Evolutionary conservation across 2,113 vertebrate genomes (phyloP).

Genomic region (Crotophaga sulcirostris): DNA sequence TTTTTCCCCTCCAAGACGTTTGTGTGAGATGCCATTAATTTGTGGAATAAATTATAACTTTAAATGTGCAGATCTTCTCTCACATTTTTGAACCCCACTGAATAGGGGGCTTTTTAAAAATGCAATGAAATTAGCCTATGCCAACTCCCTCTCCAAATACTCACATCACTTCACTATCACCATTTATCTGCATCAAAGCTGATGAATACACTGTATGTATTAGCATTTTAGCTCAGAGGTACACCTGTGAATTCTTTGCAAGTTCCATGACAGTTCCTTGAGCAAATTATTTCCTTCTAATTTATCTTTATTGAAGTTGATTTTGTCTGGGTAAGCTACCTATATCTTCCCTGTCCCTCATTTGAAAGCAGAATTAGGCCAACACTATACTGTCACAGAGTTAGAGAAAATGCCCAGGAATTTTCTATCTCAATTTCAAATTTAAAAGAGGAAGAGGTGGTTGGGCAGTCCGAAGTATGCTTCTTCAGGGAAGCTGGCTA

Average conservation of each 20-base stretch:
- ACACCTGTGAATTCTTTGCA: not conserved
- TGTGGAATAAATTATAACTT: slow-evolving; percentile 12
- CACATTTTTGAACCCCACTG: not conserved
- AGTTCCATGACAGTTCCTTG: not conserved
- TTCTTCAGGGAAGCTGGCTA: not conserved
- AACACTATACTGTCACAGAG: not conserved
- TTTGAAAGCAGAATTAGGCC: not conserved
- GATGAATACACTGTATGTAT: not conserved
- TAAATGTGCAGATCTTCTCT: not conserved
- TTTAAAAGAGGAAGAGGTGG: not conserved
- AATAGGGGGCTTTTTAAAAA: too few relatives aligned
- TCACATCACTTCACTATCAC: not conserved
- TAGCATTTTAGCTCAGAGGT: not conserved
- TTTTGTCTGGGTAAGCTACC: not conserved
- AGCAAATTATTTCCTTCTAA: not conserved
- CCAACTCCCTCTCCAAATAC: not conserved
- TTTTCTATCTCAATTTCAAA: not conserved
- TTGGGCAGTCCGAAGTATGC: not conserved
- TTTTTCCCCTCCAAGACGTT: not conserved
- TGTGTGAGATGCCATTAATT: not conserved
- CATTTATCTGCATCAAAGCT: not conserved
- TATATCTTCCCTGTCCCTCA: not conserved
- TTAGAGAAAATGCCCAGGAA: not conserved
- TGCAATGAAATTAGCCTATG: not conserved
- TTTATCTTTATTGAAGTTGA: not conserved